Base-by-base conservation (phyloP, 1,140 invertebrate genomes). In the Nylanderia fulva region DNA sequence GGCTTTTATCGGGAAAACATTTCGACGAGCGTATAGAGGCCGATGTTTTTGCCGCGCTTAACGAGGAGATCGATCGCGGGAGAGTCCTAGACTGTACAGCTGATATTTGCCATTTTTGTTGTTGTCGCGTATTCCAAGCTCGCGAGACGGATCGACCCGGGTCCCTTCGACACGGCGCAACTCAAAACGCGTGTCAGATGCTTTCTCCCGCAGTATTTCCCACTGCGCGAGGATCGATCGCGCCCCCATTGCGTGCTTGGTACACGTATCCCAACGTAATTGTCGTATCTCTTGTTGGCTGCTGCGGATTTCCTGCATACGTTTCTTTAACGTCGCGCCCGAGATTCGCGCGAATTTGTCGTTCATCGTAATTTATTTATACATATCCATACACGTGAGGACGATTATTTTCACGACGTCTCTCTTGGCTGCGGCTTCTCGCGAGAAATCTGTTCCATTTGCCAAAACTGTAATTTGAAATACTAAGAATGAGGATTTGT, bases 31-130 rank as follows among this genome's bases (percentile, higher is more conserved):
- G 21, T 60, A n/a, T n/a, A n/a, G n/a, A n/a, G 9, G 18, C 0
- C 15, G 24, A 29, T 7, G 48, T 13, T 69, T 80, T 56, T 29
- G 64, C 33, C 33, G 6, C n/a, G 21, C 52, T 7, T 11, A 80
- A 58, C 64, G 33, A 58, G n/a, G 29, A 11, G 24, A 80, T 71
- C 64, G 77, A 80, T 80, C 64, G 64, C 45, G 45, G 54, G 76
- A 8, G 33, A 69, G 64, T 33, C 64, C 64, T 21, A 21, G 52
- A 66, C 64, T 7, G 13, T 54, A 80, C 77, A 80, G 77, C 77
- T 80, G 77, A 80, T 80, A 79, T 79, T 79, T 79, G 52, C 64
- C 77, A 71, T 80, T 80, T 80, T 80, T 80, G 52, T 52, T 58
- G 56, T 71, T 80, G 77, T 71, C 29, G 64, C 64, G 36, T 48